A percentile compares a stretch with the other conserved stretches of the same genome.
Conservation (phyloP, 1,140 invertebrate species). For the Ostrea denselamellosa region DNA sequence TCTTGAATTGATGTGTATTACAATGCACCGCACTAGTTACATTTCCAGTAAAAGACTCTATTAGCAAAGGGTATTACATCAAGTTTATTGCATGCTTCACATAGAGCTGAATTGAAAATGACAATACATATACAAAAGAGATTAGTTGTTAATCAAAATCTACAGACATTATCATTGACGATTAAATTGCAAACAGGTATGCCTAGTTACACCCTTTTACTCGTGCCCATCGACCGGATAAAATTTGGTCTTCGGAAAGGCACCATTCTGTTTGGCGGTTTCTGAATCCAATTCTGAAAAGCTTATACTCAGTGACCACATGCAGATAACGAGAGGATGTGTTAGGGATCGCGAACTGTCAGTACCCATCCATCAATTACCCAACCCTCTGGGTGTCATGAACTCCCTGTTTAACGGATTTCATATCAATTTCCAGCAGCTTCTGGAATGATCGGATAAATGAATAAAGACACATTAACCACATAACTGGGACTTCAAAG, state of each 20-base stretch:
- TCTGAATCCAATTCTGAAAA: neutral
- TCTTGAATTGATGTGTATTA: too few relatives aligned
- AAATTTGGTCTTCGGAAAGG: neutral
- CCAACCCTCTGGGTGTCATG: neutral
- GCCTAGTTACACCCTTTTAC: neutral
- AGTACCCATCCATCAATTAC: neutral
- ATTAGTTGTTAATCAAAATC: neutral
- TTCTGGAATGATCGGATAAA: neutral
- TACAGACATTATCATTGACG: neutral
- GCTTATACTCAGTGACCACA: neutral
- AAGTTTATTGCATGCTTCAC: neutral
- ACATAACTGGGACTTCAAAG: neutral
- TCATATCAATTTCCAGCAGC: neutral
- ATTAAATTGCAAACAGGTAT: neutral
- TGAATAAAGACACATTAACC: neutral
- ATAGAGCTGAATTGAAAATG: neutral
- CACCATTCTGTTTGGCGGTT: neutral
- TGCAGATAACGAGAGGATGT: neutral
- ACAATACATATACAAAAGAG: neutral
- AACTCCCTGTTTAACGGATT: neutral
- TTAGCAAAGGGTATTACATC: neutral
- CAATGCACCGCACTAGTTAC: too few relatives aligned
- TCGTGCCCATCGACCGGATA: neutral
- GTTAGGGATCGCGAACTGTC: neutral
- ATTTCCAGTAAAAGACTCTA: too few relatives aligned